phyloP scores from a whole-genome alignment of 1,140 invertebrate genomes.

The Drosophila equinoxialis region DNA sequence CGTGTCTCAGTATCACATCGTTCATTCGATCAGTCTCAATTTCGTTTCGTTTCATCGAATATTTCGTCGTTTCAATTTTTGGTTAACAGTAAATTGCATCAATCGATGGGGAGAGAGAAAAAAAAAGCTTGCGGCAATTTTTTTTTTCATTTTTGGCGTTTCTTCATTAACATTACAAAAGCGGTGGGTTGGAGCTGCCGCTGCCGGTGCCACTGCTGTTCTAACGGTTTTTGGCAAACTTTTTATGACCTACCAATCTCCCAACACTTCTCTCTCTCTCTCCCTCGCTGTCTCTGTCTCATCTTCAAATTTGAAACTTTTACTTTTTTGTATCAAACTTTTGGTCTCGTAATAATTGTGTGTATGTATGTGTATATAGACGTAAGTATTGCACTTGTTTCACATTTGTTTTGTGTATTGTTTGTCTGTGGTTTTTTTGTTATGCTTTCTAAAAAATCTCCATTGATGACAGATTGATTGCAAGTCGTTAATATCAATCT shows the following conservation, averaged over 20 bases:
- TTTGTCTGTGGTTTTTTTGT: slow-evolving; percentile 12
- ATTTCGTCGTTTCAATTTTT: slow-evolving; percentile 11
- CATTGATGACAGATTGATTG: slow-evolving; percentile 15
- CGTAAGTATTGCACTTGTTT: slow-evolving; percentile 1
- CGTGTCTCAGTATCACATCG: background rate
- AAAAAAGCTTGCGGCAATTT: background rate
- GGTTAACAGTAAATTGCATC: slow-evolving; percentile 53
- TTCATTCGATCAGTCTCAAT: background rate
- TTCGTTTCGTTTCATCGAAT: background rate
- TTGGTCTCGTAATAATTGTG: slow-evolving; percentile 72
- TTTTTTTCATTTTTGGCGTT: slow-evolving; percentile 38
- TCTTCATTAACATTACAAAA: slow-evolving; percentile 38
- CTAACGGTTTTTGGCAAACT: slow-evolving; percentile 68
- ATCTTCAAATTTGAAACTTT: slow-evolving; percentile 36
- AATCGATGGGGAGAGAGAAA: background rate
- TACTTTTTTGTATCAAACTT: slow-evolving; percentile 48
- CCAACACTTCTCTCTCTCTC: background rate
- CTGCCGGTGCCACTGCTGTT: slow-evolving; percentile 38
- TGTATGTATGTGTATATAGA: slow-evolving; percentile 42
- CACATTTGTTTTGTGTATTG: background rate
- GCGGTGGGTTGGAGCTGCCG: slow-evolving; percentile 12
- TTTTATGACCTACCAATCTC: background rate
- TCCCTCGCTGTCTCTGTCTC: background rate
- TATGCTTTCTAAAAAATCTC: slow-evolving; percentile 69
- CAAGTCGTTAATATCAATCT: slow-evolving; percentile 25